Conservation (phyloP, 2,797 vertebrate species). For the Capromys pilorides region DNA sequence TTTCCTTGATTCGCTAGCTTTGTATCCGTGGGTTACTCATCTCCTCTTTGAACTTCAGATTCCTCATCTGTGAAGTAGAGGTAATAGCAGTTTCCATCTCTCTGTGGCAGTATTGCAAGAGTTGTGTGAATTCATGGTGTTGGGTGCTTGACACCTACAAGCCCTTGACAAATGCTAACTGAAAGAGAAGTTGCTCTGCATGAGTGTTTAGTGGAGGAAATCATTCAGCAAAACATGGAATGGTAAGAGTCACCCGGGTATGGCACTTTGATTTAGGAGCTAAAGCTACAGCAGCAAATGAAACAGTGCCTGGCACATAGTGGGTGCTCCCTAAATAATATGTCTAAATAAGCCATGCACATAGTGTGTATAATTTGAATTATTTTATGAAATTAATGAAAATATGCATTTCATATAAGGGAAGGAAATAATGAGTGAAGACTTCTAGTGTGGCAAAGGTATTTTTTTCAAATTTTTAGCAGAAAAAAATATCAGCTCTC, state of each 20-base stretch:
- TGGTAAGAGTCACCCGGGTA: not conserved
- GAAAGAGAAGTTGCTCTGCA: not conserved
- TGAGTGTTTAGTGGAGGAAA: not conserved
- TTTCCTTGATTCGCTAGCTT: not conserved
- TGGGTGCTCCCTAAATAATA: not conserved
- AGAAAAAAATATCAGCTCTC: not conserved
- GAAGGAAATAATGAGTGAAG: not conserved
- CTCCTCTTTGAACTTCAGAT: slow-evolving; percentile 15
- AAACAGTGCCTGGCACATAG: not conserved
- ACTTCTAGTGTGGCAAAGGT: not conserved
- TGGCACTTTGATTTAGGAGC: not conserved
- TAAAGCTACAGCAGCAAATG: not conserved
- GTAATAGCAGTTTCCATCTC: not conserved
- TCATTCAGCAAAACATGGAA: not conserved
- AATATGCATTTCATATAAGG: not conserved
- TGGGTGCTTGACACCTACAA: not conserved
- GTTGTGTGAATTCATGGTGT: slow-evolving; percentile 19
- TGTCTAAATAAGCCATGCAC: not conserved
- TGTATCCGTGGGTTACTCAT: not conserved
- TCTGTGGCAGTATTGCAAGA: not conserved
- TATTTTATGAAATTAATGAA: slow-evolving; percentile 36
- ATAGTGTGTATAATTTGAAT: not conserved
- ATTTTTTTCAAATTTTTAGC: slow-evolving; percentile 11
- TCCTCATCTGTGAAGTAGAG: not conserved
- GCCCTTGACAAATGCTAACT: not conserved